Percentiles rank a stretch among this genome's conserved stretches.
These are phyloP conservation scores for Talpa occidentalis DNA, from an alignment of 2,113 vertebrate species.

Conservation along the genomic window DNA sequence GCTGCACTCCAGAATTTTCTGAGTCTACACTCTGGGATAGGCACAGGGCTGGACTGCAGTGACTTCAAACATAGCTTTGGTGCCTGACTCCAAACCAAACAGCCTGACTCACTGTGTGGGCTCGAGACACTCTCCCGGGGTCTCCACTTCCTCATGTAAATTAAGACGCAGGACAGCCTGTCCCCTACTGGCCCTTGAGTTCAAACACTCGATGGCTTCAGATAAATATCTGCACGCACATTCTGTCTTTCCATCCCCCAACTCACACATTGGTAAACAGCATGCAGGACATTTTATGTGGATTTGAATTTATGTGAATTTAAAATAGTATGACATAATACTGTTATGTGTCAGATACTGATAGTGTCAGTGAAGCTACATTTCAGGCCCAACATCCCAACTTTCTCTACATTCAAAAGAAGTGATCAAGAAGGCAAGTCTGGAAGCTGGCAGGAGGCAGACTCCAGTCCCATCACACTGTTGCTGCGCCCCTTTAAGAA, in stretches of 20 bases:
- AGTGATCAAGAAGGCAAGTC: not conserved
- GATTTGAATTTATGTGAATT: not conserved
- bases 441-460: not conserved
- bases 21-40: fast-evolving
- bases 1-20: not conserved
- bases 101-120: not conserved
- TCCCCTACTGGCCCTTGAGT: too few species aligned
- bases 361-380: not conserved
- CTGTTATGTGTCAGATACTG: too few species aligned
- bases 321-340: not conserved
- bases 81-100: not conserved
- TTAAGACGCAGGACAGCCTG: not conserved
- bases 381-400: not conserved
- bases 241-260: not conserved
- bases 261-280: not conserved
- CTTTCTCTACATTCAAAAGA: not conserved
- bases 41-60: fast-evolving
- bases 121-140: not conserved
- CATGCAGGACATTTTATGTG: not conserved
- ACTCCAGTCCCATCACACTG: too few species aligned
- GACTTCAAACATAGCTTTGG: not conserved
- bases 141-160: not conserved
- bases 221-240: not conserved
- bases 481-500: fast-evolving
- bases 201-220: not conserved